Percentiles rank a stretch among this genome's conserved stretches.
These are phyloP conservation scores for Clupea harengus DNA, from an alignment of 2,113 vertebrate genomes.

Conservation along the genomic window DNA sequence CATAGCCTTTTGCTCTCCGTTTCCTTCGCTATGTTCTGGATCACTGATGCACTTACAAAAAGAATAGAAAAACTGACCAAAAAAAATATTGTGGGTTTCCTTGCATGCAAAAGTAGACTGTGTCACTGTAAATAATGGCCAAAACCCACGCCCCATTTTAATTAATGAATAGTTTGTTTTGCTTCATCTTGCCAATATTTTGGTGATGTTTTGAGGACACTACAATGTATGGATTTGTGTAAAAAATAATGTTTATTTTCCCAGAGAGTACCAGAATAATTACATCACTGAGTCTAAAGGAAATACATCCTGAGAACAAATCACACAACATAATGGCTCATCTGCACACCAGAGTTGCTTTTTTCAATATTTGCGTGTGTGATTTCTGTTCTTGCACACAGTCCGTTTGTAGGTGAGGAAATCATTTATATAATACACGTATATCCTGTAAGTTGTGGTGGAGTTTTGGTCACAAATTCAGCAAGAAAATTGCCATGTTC, in stretches of 20 bases:
- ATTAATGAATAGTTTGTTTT: slow-evolving; percentile 55
- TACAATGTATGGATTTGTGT: slow-evolving; percentile 45
- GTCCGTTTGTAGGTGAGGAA: no score
- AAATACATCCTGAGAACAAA: slow-evolving; percentile 81
- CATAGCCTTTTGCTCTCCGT: neutral
- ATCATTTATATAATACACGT: no score
- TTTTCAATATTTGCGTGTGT: neutral
- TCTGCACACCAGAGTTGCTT: neutral
- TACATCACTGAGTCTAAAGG: slow-evolving; percentile 94
- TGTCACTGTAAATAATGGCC: slow-evolving; percentile 41
- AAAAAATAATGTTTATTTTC: slow-evolving; percentile 51
- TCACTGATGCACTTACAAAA: slow-evolving; percentile 36
- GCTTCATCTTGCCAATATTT: slow-evolving; percentile 36
- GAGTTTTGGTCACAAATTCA: no score
- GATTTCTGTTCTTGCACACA: neutral
- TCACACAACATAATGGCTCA: neutral
- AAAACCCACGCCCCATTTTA: slow-evolving; percentile 28
- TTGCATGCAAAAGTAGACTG: slow-evolving; percentile 21
- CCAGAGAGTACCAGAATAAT: slow-evolving; percentile 97
- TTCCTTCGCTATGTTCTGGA: neutral
- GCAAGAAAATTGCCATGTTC: no score
- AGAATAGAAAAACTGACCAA: slow-evolving; percentile 3
- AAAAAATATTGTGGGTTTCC: neutral
- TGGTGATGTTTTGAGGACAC: slow-evolving; percentile 32
- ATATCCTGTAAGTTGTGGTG: no score